Base-by-base conservation (phyloP, 2,888 invertebrate species). In the Epinotia bilunana region DNA sequence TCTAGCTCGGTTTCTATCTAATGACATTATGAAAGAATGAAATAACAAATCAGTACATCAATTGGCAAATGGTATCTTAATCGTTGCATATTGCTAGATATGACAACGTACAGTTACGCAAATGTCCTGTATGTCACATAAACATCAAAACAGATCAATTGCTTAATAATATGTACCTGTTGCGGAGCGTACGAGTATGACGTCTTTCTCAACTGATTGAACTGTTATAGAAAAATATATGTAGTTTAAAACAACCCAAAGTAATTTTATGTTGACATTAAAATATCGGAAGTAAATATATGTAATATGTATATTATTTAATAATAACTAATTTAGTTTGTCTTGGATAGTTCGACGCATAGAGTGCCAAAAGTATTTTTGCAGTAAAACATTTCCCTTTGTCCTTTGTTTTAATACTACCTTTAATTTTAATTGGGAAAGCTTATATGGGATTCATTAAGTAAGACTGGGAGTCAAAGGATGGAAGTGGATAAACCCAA, bases 201-300 rank as follows among this genome's bases (percentile, higher is more conserved):
- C 74, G 63, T 74, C 74, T 74, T 74, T 74, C 69, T 69, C 69
- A 69, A 57, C 9, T 74, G 69, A 69, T 74, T 62, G 74, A 74
- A 74, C 74, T 74, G 74, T 62, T 69, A 69, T 69, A 57, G 74
- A 69, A 74, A 74, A 74, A 74, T 74, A 74, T 74, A 63, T 69
- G 69, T 74, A 63, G 43, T 46, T 73, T 69, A 63, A 69, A 69
- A 74, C 18, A 73, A 63, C 33, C 11, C 11, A 2, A 57, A 39
- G 7, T 33, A 28, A 67, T 20, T 3, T 13, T n/a, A 33, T 12
- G 39, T 53, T 13, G 5, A 53, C 53, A 39, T 9, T 39, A 9
- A 39, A 39, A 39, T 39, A 39, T 39, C 39, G 39, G 39, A 9
- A 9, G 7, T 39, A 39, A 39, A 39, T 39, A 39, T 39, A 39